Conservation (phyloP, 1,140 invertebrate genomes). For the Drosophila pseudoananassae region DNA sequence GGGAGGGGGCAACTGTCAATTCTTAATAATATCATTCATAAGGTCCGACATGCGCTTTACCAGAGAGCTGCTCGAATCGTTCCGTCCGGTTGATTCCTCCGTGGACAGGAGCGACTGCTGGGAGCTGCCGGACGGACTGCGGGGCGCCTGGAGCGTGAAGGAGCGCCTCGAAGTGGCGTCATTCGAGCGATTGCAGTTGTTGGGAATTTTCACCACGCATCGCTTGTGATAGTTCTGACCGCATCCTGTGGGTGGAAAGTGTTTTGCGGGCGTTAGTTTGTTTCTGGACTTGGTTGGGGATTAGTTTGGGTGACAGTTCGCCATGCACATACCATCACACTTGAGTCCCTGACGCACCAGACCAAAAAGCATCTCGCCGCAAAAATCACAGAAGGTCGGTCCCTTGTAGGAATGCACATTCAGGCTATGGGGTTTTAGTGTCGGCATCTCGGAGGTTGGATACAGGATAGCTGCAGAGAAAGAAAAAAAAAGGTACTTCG, state of each 20-base stretch:
- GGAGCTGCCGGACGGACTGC: slow-evolving; percentile 88
- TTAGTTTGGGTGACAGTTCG: slow-evolving; percentile 3
- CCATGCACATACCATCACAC: slow-evolving; percentile 93
- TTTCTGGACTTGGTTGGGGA: slow-evolving; percentile 1
- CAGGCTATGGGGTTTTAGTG: slow-evolving; percentile 94
- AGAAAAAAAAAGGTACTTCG: not conserved
- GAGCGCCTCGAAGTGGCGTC: slow-evolving; percentile 82
- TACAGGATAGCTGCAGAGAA: slow-evolving; percentile 86
- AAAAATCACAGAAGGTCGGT: slow-evolving; percentile 99
- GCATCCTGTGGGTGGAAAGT: slow-evolving; percentile 89
- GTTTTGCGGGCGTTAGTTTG: slow-evolving; percentile 1
- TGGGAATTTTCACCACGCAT: slow-evolving; percentile 99
- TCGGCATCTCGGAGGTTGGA: slow-evolving; percentile 88
- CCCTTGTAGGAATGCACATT: slow-evolving; percentile 99
- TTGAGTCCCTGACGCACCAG: slow-evolving; percentile 98
- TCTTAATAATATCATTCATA: slow-evolving; percentile 84
- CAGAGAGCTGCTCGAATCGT: slow-evolving; percentile 85
- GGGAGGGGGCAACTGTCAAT: slow-evolving; percentile 40
- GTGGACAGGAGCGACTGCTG: slow-evolving; percentile 79
- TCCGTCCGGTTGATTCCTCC: slow-evolving; percentile 74
- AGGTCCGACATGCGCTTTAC: slow-evolving; percentile 84
- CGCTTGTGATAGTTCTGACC: slow-evolving; percentile 99
- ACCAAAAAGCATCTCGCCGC: slow-evolving; percentile 99
- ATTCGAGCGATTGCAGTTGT: slow-evolving; percentile 91
- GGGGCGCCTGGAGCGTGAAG: slow-evolving; percentile 87